A percentile compares a stretch with the other conserved stretches of the same genome.
These are phyloP conservation scores for Spodoptera litura DNA, from an alignment of 1,140 invertebrate genomes.

Conservation along the genomic window DNA sequence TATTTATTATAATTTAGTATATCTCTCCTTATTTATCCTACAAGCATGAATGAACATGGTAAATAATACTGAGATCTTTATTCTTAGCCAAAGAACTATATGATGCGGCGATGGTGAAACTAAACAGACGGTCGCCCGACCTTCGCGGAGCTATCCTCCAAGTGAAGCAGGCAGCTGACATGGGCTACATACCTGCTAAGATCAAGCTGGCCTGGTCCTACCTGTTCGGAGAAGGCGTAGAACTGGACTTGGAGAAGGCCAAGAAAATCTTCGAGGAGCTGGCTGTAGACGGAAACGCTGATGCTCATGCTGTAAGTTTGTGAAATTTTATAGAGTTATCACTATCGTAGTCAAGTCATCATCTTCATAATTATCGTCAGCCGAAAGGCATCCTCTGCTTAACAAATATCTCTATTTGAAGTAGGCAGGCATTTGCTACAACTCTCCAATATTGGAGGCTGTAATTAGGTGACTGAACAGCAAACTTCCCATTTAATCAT, in stretches of 20 bases:
- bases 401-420: neutral
- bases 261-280: conserved; percentile 92
- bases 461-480: too few relatives aligned
- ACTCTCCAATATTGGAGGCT: too few relatives aligned
- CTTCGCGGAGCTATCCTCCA: conserved; percentile 89
- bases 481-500: too few relatives aligned
- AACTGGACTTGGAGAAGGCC: conserved; percentile 92
- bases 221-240: conserved; percentile 92
- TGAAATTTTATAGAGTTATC: neutral
- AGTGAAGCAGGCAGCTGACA: conserved; percentile 91
- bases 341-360: too few relatives aligned
- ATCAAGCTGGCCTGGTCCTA: conserved; percentile 95
- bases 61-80: conserved; percentile 13
- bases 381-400: neutral
- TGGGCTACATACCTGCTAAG: conserved; percentile 92
- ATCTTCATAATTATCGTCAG: neutral
- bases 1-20: too few relatives aligned
- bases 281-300: conserved; percentile 91
- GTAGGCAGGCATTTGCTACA: too few relatives aligned
- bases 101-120: conserved; percentile 88
- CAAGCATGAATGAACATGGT: too few relatives aligned
- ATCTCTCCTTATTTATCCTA: too few relatives aligned
- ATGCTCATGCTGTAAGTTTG: conserved; percentile 93
- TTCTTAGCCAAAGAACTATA: conserved; percentile 89
- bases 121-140: conserved; percentile 89